Conservation (phyloP, 2,797 vertebrate genomes). For the Eulemur albifrons region DNA sequence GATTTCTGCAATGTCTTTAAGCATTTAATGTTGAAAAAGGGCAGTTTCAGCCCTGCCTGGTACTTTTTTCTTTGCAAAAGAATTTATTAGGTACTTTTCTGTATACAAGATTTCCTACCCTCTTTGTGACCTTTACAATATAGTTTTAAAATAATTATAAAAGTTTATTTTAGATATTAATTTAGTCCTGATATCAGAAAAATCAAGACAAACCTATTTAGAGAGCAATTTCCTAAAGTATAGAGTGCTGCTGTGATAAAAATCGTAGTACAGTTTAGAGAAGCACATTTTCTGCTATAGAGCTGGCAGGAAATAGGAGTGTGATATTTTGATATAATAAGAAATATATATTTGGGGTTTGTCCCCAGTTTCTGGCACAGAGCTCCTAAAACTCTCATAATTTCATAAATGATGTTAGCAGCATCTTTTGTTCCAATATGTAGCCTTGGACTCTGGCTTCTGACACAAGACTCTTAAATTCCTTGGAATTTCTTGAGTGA, state of each 20-base stretch:
- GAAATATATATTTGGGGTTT: not conserved
- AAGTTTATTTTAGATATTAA: not conserved
- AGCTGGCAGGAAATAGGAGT: not conserved
- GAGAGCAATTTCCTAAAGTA: not conserved
- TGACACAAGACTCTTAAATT: not conserved
- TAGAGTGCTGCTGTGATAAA: not conserved
- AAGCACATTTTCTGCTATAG: not conserved
- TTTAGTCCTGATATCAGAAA: not conserved
- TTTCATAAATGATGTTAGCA: not conserved
- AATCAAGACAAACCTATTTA: not conserved
- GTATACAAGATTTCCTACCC: not conserved
- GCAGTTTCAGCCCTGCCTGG: not conserved
- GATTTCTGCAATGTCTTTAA: not conserved
- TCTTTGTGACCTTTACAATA: not conserved
- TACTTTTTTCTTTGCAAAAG: not conserved
- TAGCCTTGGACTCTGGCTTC: not conserved
- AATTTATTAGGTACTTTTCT: not conserved
- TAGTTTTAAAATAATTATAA: not conserved
- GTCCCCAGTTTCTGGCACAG: not conserved
- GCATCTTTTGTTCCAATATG: not conserved
- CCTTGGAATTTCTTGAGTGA: not conserved
- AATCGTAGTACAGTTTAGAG: not conserved
- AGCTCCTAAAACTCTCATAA: not conserved
- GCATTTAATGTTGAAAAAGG: not conserved
- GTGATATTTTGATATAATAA: not conserved